Evolutionary conservation across 1,140 invertebrate species (phyloP), one percentile per base, ranked within the genome.

Genomic region (Calliphora vicina): DNA sequence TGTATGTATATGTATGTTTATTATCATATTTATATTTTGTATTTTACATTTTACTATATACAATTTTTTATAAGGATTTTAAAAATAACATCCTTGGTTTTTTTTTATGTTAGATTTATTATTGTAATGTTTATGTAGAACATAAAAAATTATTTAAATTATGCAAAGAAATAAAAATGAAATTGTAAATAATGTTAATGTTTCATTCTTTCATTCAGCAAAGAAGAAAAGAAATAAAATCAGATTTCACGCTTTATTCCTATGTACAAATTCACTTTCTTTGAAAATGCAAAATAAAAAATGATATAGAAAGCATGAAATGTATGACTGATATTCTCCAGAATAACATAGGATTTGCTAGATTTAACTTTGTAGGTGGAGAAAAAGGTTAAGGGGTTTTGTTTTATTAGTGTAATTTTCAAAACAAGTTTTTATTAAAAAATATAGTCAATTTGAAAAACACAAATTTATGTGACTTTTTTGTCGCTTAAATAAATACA

Each of bases 81-180:
- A 0, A 10, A 35, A 6, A 35, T 35, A 35, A 35, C 35, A 35
- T 35, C 10, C 35, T 10, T 35, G 35, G 35, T 17, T 50, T 50
- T 50, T 45, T 35, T 42, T 74, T 74, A 78, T 78, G 13, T 78
- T 20, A 78, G 74, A 78, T 78, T 78, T 45, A 78, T 78, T 78
- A 78, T 78, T 78, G 74, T 78, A 43, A 43, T 78, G n/a, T 78
- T 78, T 78, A 78, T 78, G n/a, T 13, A 17, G 12, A 43, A 13
- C 74, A 45, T 78, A 78, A 78, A 78, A n/a, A 78, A 43, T 43
- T 43, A 78, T 78, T 78, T 78, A 78, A 78, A 78, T 78, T 78
- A 78, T 78, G 35, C 35, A 13, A 20, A 78, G n/a, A 78, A 78
- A 78, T 43, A 78, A 78, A 78, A 78, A 25, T 25, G n/a, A 76